Evolutionary conservation across 2,888 invertebrate genomes (phyloP).

Genomic region (Germaria angustata): DNA sequence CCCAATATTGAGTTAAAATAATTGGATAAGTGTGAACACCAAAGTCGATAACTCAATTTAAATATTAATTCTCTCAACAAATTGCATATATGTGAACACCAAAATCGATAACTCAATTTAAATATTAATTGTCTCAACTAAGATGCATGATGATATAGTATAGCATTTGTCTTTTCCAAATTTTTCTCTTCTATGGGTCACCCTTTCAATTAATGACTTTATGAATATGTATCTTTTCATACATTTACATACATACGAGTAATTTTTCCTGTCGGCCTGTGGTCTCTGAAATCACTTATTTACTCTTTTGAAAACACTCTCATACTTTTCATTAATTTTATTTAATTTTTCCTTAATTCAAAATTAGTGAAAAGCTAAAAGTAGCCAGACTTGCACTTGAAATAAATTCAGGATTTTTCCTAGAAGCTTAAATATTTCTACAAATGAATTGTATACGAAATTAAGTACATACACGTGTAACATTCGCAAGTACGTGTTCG

Average conservation of each 20-base stretch:
- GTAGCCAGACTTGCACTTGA: constrained; percentile 47
- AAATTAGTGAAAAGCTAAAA: neutral
- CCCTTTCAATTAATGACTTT: neutral
- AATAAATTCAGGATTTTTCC: constrained; percentile 34
- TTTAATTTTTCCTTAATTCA: neutral
- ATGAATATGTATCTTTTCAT: neutral
- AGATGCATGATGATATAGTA: too few species aligned
- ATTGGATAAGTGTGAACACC: too few species aligned
- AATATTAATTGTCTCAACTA: too few species aligned
- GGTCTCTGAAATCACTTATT: constrained; percentile 49
- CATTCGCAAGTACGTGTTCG: constrained; percentile 37
- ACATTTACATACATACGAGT: neutral
- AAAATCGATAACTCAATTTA: too few species aligned
- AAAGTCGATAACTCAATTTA: too few species aligned
- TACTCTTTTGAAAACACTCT: neutral
- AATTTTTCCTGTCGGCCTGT: constrained; percentile 25
- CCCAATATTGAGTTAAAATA: too few species aligned
- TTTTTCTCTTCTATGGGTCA: neutral
- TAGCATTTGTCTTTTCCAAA: neutral
- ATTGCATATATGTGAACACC: too few species aligned
- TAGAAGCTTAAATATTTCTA: neutral
- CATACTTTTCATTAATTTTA: neutral
- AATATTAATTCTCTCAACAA: too few species aligned
- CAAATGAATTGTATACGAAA: neutral
- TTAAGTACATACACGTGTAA: neutral